Evolutionary conservation across 2,797 vertebrate genomes (phyloP), one percentile per base, ranked within the genome.

Genomic region (Artibeus jamaicensis): DNA sequence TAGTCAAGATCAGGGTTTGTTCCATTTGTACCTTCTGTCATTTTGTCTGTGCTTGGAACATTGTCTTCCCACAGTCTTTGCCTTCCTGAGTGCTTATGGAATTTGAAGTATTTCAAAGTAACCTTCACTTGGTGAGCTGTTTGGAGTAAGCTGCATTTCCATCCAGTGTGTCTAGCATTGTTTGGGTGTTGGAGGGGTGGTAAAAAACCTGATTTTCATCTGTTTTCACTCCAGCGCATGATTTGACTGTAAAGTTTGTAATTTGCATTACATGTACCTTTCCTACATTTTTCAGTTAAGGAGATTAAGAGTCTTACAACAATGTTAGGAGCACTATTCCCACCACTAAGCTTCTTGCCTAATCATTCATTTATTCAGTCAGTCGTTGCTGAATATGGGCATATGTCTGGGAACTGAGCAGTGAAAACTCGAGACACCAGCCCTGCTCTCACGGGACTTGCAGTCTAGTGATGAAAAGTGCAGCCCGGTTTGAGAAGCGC

Each of bases 21-120:
- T 81, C 96, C 59, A 42, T 68, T 91, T 92, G 94, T 55, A 87
- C 76, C 39, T 93, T 96, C 92, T 93, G 68, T 95, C 50, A 14
- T 9, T 86, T 95, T 74, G 74, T 57, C 79, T 90, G 48, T 93
- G 24, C 78, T 94, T 79, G 14, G 82, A 93, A 83, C 92, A 79
- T 91, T 95, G 67, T 93, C 71, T 92, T 78, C 87, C 71, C 71
- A 50, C 7, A 86, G 50, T 83, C 37, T 92, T 79, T 96, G 82
- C 73, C 48, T 42, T 94, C 57, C 59, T 12, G 29, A 86, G 44
- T 84, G 39, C 73, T 89, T 87, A 34, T 29, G 94, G 84, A 96
- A 93, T 97, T 88, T 88, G 84, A 96, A 94, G 53, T 97, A 97
- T 94, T 95, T 97, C 53, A 37, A n/a, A 95, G n/a, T 82, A 86